A percentile compares a stretch with the other conserved stretches of the same genome.
Evolutionary conservation across 2,888 invertebrate species (phyloP).

Genomic region (Campoletis raptor): DNA sequence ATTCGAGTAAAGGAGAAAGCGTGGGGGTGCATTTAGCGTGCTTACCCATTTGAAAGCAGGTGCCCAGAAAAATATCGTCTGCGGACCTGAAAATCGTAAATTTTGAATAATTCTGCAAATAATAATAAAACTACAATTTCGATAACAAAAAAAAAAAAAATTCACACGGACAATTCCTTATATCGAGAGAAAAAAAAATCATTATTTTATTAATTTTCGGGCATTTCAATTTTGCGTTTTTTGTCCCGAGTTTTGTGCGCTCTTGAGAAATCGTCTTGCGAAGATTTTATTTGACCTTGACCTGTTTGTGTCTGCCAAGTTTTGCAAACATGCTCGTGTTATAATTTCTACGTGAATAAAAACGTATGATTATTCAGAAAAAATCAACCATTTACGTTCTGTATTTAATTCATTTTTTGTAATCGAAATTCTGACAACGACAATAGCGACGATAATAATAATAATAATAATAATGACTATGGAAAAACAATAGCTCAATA

Average conservation of each 20-base stretch:
- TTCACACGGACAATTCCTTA: too few species aligned
- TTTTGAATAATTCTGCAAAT: neutral
- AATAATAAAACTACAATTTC: neutral
- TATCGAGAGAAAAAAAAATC: neutral
- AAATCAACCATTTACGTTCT: neutral
- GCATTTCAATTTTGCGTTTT: neutral
- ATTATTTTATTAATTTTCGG: neutral
- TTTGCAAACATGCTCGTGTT: slow-evolving; percentile 17
- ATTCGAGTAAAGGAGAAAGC: neutral
- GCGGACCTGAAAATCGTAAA: slow-evolving; percentile 90
- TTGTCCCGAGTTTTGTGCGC: neutral
- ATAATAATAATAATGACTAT: neutral
- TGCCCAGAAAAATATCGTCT: slow-evolving; percentile 99
- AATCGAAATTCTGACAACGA: neutral
- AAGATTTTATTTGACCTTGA: slow-evolving; percentile 46
- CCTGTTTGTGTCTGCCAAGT: slow-evolving; percentile 46
- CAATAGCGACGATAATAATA: neutral
- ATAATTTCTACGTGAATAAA: slow-evolving; percentile 10
- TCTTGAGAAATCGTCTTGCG: neutral
- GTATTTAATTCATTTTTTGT: neutral
- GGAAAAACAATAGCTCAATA: neutral
- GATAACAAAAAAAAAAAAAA: neutral
- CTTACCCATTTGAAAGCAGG: slow-evolving; percentile 99
- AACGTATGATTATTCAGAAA: neutral
- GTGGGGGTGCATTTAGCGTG: slow-evolving; percentile 67